Evolutionary conservation across 2,797 vertebrate genomes (phyloP).

Genomic region (Sylvia borin): DNA sequence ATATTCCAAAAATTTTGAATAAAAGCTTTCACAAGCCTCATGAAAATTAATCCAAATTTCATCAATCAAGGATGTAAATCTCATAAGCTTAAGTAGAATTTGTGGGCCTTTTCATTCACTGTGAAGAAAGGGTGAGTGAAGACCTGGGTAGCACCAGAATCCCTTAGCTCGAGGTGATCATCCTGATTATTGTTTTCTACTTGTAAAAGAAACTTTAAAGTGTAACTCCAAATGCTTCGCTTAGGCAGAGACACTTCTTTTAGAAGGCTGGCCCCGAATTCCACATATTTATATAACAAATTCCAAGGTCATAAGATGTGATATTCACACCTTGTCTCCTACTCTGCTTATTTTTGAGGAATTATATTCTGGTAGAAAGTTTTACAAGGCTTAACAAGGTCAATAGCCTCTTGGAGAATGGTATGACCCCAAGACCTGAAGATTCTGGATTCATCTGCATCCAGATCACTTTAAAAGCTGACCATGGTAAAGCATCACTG

Average conservation of each 20-base stretch:
- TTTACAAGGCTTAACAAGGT: background rate
- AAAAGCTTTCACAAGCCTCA: background rate
- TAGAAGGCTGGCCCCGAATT: background rate
- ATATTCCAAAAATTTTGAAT: background rate
- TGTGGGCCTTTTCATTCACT: background rate
- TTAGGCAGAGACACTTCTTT: background rate
- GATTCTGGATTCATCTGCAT: background rate
- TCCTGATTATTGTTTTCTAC: background rate
- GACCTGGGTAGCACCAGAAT: background rate
- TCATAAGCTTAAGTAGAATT: background rate
- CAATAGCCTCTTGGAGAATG: background rate
- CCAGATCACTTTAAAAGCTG: background rate
- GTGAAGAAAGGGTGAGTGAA: background rate
- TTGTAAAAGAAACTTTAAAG: background rate
- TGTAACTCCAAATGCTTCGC: accelerated
- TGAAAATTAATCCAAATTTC: background rate
- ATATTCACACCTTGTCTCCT: background rate
- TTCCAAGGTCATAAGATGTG: background rate
- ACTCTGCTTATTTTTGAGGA: background rate
- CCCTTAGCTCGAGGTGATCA: background rate
- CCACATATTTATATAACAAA: background rate
- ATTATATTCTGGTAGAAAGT: background rate
- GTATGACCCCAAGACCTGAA: background rate
- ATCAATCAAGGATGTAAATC: background rate
- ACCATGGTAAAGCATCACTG: background rate